Percentiles rank a stretch among this genome's conserved stretches.
Conservation (phyloP, 2,113 vertebrate species). For the Puffinus mauretanicus region DNA sequence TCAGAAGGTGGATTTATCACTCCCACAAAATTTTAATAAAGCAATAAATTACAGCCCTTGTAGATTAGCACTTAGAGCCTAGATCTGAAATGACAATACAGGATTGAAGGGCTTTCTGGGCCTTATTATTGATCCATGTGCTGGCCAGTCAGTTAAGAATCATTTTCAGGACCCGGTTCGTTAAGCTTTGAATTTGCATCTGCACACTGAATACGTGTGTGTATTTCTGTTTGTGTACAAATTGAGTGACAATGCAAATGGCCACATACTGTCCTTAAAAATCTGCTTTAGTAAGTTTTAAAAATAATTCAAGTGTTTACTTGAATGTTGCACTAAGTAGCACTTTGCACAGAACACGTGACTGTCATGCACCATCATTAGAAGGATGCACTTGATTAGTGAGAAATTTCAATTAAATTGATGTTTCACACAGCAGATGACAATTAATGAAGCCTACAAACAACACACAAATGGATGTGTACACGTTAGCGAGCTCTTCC, state of each 20-base stretch:
- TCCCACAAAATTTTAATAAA: constrained; percentile 62
- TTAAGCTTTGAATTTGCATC: constrained; percentile 57
- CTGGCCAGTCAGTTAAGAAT: constrained; percentile 26
- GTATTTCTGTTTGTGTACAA: not conserved
- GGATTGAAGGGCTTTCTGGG: constrained; percentile 39
- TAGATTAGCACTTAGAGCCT: constrained; percentile 26
- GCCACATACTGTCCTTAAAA: not conserved
- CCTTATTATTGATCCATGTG: not conserved
- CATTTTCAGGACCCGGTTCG: constrained; percentile 8
- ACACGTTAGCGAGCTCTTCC: not conserved
- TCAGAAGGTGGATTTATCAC: constrained; percentile 46
- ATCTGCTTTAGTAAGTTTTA: not conserved
- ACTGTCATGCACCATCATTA: not conserved
- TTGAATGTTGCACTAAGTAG: not conserved
- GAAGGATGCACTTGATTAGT: not conserved
- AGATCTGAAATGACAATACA: constrained; percentile 42
- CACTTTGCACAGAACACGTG: not conserved
- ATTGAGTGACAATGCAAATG: not conserved
- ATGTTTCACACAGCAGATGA: not conserved
- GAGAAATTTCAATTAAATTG: not conserved
- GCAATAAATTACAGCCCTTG: constrained; percentile 49
- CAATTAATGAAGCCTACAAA: constrained; percentile 5
- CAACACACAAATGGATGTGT: not conserved
- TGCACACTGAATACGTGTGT: not conserved
- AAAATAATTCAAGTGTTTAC: not conserved